A percentile compares a stretch with the other conserved stretches of the same genome.
Evolutionary conservation across 35 echinoderm and acorn worm species (phyloP).

Genomic region (Strongylocentrotus purpuratus): DNA sequence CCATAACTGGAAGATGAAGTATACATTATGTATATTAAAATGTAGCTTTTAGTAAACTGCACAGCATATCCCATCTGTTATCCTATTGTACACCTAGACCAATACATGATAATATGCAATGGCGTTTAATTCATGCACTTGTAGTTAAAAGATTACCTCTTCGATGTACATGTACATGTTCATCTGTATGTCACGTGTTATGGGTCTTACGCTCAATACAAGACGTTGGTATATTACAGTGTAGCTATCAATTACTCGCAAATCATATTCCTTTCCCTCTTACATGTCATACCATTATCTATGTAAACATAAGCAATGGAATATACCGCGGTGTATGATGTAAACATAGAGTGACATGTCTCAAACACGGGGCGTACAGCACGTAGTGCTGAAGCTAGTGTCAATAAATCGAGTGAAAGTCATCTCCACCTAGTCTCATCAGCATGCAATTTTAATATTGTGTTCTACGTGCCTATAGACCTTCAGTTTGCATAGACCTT

Average conservation of each 20-base stretch:
- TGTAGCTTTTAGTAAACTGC: too few relatives aligned
- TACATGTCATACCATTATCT: not conserved
- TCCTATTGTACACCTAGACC: too few relatives aligned
- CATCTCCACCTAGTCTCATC: not conserved
- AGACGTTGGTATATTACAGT: not conserved
- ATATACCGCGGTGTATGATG: not conserved
- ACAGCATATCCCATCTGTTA: too few relatives aligned
- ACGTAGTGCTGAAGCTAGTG: not conserved
- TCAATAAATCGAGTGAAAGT: conserved; percentile 5
- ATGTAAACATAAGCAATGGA: conserved; percentile 1
- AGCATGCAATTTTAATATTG: too few relatives aligned
- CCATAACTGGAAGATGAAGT: too few relatives aligned
- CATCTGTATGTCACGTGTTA: not conserved
- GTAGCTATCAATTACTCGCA: not conserved
- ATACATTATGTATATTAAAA: too few relatives aligned
- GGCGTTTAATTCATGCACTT: too few relatives aligned
- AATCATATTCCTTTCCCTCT: not conserved
- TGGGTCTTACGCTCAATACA: not conserved
- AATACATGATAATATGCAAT: too few relatives aligned
- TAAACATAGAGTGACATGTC: not conserved
- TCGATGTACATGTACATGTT: too few relatives aligned
- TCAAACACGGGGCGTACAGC: not conserved
- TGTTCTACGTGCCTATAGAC: too few relatives aligned
- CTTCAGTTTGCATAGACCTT: too few relatives aligned
- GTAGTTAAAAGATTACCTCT: too few relatives aligned